These are phyloP conservation scores for Trypoxylus dichotomus DNA, from an alignment of 1,140 invertebrate genomes.

Conservation along the genomic window DNA sequence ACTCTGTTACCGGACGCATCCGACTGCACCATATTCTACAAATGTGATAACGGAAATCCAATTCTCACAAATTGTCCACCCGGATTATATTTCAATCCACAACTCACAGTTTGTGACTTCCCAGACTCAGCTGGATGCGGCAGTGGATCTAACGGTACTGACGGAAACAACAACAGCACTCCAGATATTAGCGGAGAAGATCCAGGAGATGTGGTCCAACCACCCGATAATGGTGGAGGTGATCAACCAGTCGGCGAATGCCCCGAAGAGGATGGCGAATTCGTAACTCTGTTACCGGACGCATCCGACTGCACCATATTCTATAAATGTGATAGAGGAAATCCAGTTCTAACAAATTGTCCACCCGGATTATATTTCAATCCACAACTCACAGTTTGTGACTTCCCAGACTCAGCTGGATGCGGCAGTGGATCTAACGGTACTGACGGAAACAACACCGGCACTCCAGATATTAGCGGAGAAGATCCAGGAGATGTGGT, in stretches of 20 bases:
- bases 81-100: slow-evolving; percentile 57
- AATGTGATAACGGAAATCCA: slow-evolving; percentile 56
- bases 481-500: too few species aligned
- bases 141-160: neutral
- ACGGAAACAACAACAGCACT: neutral
- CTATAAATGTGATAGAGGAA: slow-evolving; percentile 59
- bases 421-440: neutral
- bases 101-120: slow-evolving; percentile 37
- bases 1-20: slow-evolving; percentile 54
- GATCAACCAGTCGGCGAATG: neutral
- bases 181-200: neutral
- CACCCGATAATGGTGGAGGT: neutral
- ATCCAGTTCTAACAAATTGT: slow-evolving; percentile 55
- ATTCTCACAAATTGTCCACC: slow-evolving; percentile 54
- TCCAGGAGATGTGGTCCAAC: neutral
- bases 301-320: slow-evolving; percentile 58
- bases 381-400: slow-evolving; percentile 41
- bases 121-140: slow-evolving; percentile 2
- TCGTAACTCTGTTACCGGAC: slow-evolving; percentile 51
- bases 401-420: neutral
- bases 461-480: too few species aligned
- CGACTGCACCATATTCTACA: slow-evolving; percentile 60
- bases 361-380: slow-evolving; percentile 56
- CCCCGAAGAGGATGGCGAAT: slow-evolving; percentile 1
- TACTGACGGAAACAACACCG: neutral